phyloP scores from a whole-genome alignment of 2,888 invertebrate species.

The Boloria euphrosyne region DNA sequence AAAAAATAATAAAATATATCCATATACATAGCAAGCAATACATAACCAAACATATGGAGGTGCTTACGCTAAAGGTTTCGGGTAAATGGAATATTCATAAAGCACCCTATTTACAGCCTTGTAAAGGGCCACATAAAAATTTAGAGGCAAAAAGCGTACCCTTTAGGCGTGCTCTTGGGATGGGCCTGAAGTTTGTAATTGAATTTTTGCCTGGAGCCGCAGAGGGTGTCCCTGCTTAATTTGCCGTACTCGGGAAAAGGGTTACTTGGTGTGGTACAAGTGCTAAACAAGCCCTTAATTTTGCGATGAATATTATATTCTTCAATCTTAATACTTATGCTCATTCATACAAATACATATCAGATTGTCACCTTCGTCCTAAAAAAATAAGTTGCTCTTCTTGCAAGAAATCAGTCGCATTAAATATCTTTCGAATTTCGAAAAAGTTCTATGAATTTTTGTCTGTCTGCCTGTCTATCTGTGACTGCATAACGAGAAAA shows the following conservation, averaged over 20 bases:
- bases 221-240: slow-evolving; percentile 79
- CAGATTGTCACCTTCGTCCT: no score
- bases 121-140: slow-evolving; percentile 80
- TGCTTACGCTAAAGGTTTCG: slow-evolving; percentile 53
- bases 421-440: no score
- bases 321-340: not conserved
- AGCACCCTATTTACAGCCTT: slow-evolving; percentile 78
- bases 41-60: slow-evolving; percentile 14
- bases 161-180: slow-evolving; percentile 78
- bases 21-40: not conserved
- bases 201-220: slow-evolving; percentile 81
- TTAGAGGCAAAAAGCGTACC: slow-evolving; percentile 74
- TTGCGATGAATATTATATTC: not conserved
- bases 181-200: slow-evolving; percentile 79
- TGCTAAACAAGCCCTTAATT: slow-evolving; percentile 35
- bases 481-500: no score
- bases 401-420: no score
- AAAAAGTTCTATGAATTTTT: no score
- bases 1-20: no score
- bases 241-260: slow-evolving; percentile 73
- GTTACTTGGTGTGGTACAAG: slow-evolving; percentile 54
- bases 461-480: no score
- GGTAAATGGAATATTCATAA: slow-evolving; percentile 79
- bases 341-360: not conserved
- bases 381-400: no score